phyloP scores from a whole-genome alignment of 2,113 vertebrate species.

The Herpetotheres cachinnans region DNA sequence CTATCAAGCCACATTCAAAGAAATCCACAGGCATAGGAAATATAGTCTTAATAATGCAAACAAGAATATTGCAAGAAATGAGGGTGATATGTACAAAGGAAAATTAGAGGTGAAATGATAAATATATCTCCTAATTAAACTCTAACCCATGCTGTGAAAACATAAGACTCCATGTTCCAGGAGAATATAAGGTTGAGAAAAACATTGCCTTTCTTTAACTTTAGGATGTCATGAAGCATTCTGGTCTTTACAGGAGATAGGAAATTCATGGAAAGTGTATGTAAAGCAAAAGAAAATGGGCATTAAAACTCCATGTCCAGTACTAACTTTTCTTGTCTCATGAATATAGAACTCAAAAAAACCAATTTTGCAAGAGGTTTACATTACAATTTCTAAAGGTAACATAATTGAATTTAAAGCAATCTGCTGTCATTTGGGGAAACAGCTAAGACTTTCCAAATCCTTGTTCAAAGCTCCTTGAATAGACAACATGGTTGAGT shows the following conservation, averaged over 20 bases:
- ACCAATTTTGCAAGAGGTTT: background rate
- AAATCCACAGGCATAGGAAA: background rate
- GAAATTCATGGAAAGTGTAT: background rate
- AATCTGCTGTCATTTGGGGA: slow-evolving; percentile 12
- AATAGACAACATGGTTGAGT: background rate
- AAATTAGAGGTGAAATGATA: background rate
- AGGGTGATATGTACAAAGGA: background rate
- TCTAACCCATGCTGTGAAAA: background rate
- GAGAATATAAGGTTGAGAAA: background rate
- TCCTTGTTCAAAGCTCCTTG: slow-evolving; percentile 33
- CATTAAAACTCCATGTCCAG: background rate
- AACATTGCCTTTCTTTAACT: background rate
- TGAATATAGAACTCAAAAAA: background rate
- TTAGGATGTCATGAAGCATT: background rate
- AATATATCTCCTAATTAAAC: background rate
- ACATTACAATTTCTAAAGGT: background rate
- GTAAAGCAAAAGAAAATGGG: background rate
- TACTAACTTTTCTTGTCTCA: background rate
- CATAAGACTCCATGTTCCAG: background rate
- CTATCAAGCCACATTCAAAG: background rate
- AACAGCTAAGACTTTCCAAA: slow-evolving; percentile 30
- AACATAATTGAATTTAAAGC: slow-evolving; percentile 1
- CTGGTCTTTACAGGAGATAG: background rate
- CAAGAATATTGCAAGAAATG: background rate
- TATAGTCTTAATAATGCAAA: background rate